Percentiles rank a stretch among this genome's conserved stretches.
These are phyloP conservation scores for Drosophila putrida DNA, from an alignment of 2,888 invertebrate genomes.

Conservation along the genomic window DNA sequence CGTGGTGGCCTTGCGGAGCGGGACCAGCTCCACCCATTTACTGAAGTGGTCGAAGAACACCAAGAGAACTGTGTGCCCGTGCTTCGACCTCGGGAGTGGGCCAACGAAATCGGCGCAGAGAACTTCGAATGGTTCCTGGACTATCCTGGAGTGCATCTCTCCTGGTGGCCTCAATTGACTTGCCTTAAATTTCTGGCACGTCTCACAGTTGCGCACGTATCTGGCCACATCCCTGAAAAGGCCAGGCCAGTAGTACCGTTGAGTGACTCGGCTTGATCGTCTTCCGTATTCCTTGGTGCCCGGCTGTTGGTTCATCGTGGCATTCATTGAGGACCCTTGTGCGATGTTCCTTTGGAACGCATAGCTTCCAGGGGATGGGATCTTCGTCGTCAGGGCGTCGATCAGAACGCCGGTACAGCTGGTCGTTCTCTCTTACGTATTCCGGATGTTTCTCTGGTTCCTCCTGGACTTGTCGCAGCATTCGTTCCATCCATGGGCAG, in stretches of 20 bases:
- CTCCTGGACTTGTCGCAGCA: not conserved
- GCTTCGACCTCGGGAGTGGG: conserved; percentile 29
- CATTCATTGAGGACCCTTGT: not conserved
- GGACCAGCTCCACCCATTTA: conserved; percentile 35
- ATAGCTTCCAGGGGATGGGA: not conserved
- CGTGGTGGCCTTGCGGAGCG: not conserved
- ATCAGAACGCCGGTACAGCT: not conserved
- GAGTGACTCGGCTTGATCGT: conserved; percentile 16
- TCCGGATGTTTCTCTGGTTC: not conserved
- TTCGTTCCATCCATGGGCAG: not conserved
- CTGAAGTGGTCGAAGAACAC: conserved; percentile 34
- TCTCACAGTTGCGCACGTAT: conserved; percentile 6
- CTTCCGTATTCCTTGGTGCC: conserved; percentile 29
- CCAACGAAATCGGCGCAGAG: conserved; percentile 33
- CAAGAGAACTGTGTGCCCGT: conserved; percentile 26
- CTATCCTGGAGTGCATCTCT: not conserved
- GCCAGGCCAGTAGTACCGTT: conserved; percentile 42
- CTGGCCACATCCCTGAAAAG: conserved; percentile 18
- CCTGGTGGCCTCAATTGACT: conserved; percentile 21
- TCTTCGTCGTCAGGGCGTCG: not conserved
- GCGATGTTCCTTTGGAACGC: not conserved
- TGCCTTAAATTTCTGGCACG: conserved; percentile 26
- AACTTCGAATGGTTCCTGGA: conserved; percentile 8
- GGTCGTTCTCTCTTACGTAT: not conserved
- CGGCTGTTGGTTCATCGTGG: not conserved